Evolutionary conservation across 2,113 vertebrate species (phyloP).

Genomic region (Thryonomys swinderianus): DNA sequence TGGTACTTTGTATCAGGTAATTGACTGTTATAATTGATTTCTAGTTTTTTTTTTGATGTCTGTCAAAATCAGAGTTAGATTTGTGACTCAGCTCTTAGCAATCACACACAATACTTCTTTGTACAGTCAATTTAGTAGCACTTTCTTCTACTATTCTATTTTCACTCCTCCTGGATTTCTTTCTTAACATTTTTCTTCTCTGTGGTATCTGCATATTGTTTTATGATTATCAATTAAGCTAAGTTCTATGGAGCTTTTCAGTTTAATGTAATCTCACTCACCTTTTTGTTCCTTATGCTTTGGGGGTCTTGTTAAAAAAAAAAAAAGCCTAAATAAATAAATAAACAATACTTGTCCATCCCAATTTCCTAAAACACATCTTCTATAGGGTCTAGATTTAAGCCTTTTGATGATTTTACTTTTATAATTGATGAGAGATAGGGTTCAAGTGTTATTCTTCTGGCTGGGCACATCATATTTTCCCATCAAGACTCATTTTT

Average conservation of each 20-base stretch:
- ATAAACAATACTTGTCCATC: neutral
- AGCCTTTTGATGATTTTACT: neutral
- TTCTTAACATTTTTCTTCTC: neutral
- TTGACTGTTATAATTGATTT: neutral
- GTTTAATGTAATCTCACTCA: neutral
- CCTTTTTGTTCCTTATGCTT: neutral
- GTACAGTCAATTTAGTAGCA: neutral
- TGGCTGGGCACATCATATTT: neutral
- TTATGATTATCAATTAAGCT: neutral
- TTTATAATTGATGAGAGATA: neutral
- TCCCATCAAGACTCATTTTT: neutral
- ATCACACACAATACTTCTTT: neutral
- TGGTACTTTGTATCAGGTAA: neutral
- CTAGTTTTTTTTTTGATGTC: constrained; percentile 3
- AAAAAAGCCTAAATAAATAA: no score
- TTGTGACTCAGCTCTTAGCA: neutral
- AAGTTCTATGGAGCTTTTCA: neutral
- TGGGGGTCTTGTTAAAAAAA: neutral
- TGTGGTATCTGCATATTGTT: neutral
- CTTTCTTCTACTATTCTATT: neutral
- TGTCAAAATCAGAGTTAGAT: neutral
- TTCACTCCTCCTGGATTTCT: neutral
- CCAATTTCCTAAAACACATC: neutral
- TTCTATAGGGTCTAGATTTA: neutral
- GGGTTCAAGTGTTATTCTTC: neutral